phyloP scores from a whole-genome alignment of 1,140 invertebrate genomes.

The Caenorhabditis brenneri region DNA sequence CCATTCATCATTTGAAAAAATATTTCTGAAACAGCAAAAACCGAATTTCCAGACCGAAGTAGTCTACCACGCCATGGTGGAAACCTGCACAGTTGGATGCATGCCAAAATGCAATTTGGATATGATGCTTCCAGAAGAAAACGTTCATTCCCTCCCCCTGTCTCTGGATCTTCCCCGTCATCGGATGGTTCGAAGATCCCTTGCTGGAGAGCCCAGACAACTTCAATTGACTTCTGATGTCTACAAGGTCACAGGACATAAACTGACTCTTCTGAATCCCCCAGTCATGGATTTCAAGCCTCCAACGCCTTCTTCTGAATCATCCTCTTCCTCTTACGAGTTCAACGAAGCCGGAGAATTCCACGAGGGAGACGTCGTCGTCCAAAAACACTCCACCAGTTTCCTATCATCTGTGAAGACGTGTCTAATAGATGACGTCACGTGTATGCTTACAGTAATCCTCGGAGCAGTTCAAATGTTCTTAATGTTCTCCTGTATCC shows the following conservation, averaged over 20 bases:
- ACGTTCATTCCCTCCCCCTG: neutral
- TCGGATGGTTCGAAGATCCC: conserved; percentile 7
- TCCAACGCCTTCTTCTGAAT: neutral
- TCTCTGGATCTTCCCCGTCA: conserved; percentile 17
- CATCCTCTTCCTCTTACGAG: too few relatives aligned
- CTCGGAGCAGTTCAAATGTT: conserved; percentile 31
- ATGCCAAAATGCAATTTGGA: conserved; percentile 29
- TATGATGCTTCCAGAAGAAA: conserved; percentile 9
- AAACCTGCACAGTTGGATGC: conserved; percentile 1
- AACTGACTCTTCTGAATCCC: conserved; percentile 18
- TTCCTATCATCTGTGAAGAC: neutral
- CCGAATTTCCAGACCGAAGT: conserved; percentile 41
- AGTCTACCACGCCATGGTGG: conserved; percentile 18
- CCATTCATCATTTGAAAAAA: too few relatives aligned
- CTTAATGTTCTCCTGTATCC: conserved; percentile 3
- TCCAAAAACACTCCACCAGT: neutral
- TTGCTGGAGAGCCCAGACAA: neutral
- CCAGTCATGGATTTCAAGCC: neutral
- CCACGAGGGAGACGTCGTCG: neutral
- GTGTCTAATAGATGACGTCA: conserved; percentile 16
- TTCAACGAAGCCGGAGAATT: conserved; percentile 3
- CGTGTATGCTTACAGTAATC: conserved; percentile 19
- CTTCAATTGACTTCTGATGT: neutral
- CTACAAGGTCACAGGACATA: conserved; percentile 5
- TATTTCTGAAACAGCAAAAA: too few relatives aligned